Evolutionary conservation across 2,888 invertebrate species (phyloP).

Genomic region (Latrodectus elegans): DNA sequence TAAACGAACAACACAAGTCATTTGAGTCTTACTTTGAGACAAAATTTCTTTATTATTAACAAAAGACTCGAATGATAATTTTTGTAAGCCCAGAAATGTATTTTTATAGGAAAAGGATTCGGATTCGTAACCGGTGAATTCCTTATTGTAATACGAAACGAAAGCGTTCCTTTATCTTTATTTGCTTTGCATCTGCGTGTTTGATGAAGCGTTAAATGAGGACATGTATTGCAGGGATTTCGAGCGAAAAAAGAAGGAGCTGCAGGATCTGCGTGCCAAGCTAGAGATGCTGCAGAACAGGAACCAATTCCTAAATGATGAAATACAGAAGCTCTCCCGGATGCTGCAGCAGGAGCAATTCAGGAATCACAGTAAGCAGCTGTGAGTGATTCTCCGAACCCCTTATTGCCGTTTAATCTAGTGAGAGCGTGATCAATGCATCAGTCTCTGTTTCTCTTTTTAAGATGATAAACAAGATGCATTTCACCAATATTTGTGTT

Average conservation of each 20-base stretch:
- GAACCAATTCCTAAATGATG: constrained; percentile 77
- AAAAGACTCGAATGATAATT: too few species aligned
- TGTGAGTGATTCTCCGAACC: constrained; percentile 64
- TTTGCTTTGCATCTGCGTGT: neutral
- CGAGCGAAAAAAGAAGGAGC: constrained; percentile 21
- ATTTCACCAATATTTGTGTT: too few species aligned
- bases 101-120: too few species aligned
- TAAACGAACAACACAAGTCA: too few species aligned
- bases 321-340: constrained; percentile 76
- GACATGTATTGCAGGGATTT: constrained; percentile 17
- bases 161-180: too few species aligned
- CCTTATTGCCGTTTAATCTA: constrained; percentile 21
- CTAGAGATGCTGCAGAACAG: constrained; percentile 74
- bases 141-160: too few species aligned
- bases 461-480: too few species aligned
- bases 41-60: too few species aligned
- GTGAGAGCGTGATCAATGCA: neutral
- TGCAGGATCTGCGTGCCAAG: constrained; percentile 32
- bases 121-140: too few species aligned
- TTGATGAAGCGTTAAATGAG: neutral
- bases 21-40: too few species aligned
- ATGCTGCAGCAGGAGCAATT: constrained; percentile 72
- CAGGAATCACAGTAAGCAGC: constrained; percentile 64
- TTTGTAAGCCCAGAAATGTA: too few species aligned
- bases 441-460: too few species aligned